A percentile compares a stretch with the other conserved stretches of the same genome.
Conservation (phyloP, 2,113 vertebrate species). For the Brachyhypopomus gauderio region DNA sequence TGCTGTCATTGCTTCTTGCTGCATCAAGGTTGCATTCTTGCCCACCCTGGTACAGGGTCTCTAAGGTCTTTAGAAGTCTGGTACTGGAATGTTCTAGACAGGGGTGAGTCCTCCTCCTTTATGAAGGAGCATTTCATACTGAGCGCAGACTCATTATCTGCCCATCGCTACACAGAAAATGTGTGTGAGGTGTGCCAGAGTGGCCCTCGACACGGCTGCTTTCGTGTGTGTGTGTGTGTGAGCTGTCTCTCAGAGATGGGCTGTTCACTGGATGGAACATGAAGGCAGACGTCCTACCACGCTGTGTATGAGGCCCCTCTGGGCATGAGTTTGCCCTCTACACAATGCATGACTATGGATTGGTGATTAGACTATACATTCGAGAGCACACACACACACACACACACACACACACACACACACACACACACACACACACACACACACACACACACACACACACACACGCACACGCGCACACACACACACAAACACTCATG, state of each 20-base stretch:
- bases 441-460: too few relatives aligned
- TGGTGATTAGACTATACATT: slow-evolving; percentile 24
- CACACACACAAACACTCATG: too few relatives aligned
- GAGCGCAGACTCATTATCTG: background rate
- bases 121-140: background rate
- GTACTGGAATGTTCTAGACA: background rate
- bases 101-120: background rate
- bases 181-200: background rate
- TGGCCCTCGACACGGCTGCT: background rate
- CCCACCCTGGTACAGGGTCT: background rate
- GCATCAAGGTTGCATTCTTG: background rate
- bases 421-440: too few relatives aligned
- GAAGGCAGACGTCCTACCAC: background rate
- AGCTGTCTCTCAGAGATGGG: background rate
- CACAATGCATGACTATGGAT: slow-evolving; percentile 8
- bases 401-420: background rate
- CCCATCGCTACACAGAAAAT: background rate
- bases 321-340: slow-evolving; percentile 16
- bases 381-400: background rate
- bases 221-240: background rate
- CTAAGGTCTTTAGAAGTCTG: background rate
- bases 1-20: background rate
- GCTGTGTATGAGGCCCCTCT: background rate
- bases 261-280: background rate
- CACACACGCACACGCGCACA: too few relatives aligned